Evolutionary conservation across 2,797 vertebrate species (phyloP).

Genomic region (Gobionotothen gibberifrons): DNA sequence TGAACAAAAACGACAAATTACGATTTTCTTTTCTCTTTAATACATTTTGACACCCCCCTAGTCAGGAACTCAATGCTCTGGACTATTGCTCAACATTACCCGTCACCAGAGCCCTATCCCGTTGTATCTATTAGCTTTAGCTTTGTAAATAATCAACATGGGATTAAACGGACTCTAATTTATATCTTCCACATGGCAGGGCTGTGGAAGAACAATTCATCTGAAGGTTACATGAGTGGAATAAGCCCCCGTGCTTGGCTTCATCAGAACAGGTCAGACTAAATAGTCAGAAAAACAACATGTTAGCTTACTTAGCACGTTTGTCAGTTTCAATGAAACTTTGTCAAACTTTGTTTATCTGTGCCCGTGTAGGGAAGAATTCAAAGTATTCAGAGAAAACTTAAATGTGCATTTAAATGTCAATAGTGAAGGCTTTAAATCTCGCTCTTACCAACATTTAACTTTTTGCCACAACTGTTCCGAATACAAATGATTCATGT

Average conservation of each 20-base stretch:
- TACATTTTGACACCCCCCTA: not conserved
- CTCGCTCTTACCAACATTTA: not conserved
- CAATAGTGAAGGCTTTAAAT: not conserved
- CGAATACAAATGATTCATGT: not conserved
- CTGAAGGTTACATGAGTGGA: constrained; percentile 54
- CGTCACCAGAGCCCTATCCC: constrained; percentile 2
- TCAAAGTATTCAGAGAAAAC: not conserved
- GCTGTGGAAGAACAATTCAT: constrained; percentile 45
- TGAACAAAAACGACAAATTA: fast-evolving
- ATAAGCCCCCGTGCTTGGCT: constrained; percentile 46
- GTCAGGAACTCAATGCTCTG: not conserved
- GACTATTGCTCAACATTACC: constrained; percentile 45
- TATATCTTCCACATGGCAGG: constrained; percentile 68
- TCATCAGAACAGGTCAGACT: constrained; percentile 64
- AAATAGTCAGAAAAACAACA: constrained; percentile 1
- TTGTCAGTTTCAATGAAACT: constrained; percentile 59
- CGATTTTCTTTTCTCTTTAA: fast-evolving
- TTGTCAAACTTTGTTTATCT: constrained; percentile 6
- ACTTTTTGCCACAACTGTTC: not conserved
- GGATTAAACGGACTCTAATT: constrained; percentile 33
- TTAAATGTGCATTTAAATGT: not conserved
- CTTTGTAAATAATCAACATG: constrained; percentile 44
- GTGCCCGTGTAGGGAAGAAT: not conserved
- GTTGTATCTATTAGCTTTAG: not conserved
- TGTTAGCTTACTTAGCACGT: constrained; percentile 51